Base-by-base conservation (phyloP, 2,888 invertebrate genomes). In the Anodontia alba region DNA sequence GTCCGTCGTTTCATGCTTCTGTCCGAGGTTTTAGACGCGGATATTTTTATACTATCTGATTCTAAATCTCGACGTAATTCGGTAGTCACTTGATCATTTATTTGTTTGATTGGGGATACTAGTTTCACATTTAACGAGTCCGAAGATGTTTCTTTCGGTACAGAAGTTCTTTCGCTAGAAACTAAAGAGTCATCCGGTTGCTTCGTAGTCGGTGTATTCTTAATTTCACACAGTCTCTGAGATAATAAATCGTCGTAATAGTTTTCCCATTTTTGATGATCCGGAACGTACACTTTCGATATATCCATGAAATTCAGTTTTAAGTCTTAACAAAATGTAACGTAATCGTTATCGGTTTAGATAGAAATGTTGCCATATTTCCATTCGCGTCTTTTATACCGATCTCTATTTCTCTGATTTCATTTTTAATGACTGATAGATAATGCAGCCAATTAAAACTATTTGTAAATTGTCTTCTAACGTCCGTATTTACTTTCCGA, bases 61-160 rank as follows among this genome's bases (percentile, higher is more conserved):
- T 49, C n/a, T 7, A 10, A 7, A 3, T 49, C 43, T 17, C 70
- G 15, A 23, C 36, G 17, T n/a, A 76, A 42, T 71, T 76, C 71
- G n/a, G 43, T 62, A 8, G n/a, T 36, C 8, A 57, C 71, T 62
- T 76, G 76, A 31, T 76, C 76, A 7, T 71, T 71, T 20, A 46
- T 26, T 62, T 71, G 76, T 66, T 76, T 70, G 8, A 57, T 66
- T 17, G 76, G 76, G 15, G 76, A 76, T 42, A 76, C 49, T 31
- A 76, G 42, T 23, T 70, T 43, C 23, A 76, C 57, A 8, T 43
- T 43, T 20, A 69, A 49, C 49, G 17, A 17, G 5, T 49, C 49
- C 20, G 49, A 20, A 12, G 8, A 46, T 46, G 12, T 38, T 38
- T 12, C n/a, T 17, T 20, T 46, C 46, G n/a, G 2, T 46, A 12